Percentiles rank a stretch among this genome's conserved stretches.
These are phyloP conservation scores for Plebejus melissa DNA, from an alignment of 2,888 invertebrate genomes.

Conservation along the genomic window DNA sequence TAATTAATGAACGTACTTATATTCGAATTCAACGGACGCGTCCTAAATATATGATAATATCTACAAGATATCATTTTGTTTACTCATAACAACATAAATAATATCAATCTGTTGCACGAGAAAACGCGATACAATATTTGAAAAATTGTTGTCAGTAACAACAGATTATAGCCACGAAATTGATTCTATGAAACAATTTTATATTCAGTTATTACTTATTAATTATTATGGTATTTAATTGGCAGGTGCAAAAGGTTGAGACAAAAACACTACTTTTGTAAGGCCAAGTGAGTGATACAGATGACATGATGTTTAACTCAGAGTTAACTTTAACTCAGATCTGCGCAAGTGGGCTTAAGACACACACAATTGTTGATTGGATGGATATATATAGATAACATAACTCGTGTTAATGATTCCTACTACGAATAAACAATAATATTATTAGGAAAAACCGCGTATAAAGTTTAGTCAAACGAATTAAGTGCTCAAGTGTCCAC, in stretches of 20 bases:
- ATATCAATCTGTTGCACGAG: neutral
- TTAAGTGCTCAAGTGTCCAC: neutral
- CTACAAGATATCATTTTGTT: constrained; percentile 20
- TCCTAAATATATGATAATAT: constrained; percentile 29
- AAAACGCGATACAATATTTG: neutral
- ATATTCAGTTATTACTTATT: neutral
- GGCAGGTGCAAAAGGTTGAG: neutral
- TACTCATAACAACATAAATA: constrained; percentile 11
- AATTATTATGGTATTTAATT: neutral
- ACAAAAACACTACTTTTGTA: neutral
- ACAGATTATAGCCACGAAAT: neutral
- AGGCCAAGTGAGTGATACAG: no score
- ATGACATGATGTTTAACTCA: no score
- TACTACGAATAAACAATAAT: neutral
- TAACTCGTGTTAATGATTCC: no score
- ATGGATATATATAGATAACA: no score
- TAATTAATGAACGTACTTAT: constrained; percentile 33
- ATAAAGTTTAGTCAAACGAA: neutral
- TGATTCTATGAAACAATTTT: neutral
- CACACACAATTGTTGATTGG: no score
- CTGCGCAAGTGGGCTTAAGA: no score
- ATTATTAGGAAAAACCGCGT: neutral
- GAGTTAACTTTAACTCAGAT: no score
- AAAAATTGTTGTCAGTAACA: neutral
- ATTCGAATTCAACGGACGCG: constrained; percentile 26